Evolutionary conservation across 2,888 invertebrate species (phyloP), one percentile per base, ranked within the genome.

Genomic region (Escarpia spicata): DNA sequence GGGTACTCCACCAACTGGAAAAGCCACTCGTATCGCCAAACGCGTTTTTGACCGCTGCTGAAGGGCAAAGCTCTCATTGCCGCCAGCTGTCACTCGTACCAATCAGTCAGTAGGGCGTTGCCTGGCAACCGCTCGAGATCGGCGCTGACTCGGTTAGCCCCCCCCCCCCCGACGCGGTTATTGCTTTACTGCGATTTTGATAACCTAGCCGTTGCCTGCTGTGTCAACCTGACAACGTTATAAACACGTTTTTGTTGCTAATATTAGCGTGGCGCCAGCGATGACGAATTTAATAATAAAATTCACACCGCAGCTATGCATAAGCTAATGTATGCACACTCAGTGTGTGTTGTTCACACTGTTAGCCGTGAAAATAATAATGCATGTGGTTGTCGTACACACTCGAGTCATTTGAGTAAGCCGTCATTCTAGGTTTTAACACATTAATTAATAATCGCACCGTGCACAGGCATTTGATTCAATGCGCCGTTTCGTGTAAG

Each of bases 31-130:
- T 26, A 26, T 75, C 75, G 26, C 19, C 75, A 26, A 6, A 6
- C 75, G 75, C n/a, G 75, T 15, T 52, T 75, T 75, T 75, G 75
- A 75, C 75, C 75, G 75, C 75, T 75, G n/a, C 26, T 75, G 75
- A 75, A 75, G 75, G 75, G 75, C 75, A 75, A 75, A 75, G 75
- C 75, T 75, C n/a, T 75, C 75, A 26, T 75, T 75, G 75, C 75
- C 75, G 75, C 75, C 75, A 75, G 75, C 75, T 75, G 75, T n/a
- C 19, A 19, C 75, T 19, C 19, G 75, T 75, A 75, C 75, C 75
- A 75, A 75, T 75, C 75, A 75, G 75, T 75, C n/a, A 26, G 75
- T 75, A 19, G 19, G 75, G 75, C 75, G 75, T 75, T 75, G 75
- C 75, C 75, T 75, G 75, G 75, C 75, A 75, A 75, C 75, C 75